Conservation (phyloP, 2,888 invertebrate species). For the Panopea generosa region DNA sequence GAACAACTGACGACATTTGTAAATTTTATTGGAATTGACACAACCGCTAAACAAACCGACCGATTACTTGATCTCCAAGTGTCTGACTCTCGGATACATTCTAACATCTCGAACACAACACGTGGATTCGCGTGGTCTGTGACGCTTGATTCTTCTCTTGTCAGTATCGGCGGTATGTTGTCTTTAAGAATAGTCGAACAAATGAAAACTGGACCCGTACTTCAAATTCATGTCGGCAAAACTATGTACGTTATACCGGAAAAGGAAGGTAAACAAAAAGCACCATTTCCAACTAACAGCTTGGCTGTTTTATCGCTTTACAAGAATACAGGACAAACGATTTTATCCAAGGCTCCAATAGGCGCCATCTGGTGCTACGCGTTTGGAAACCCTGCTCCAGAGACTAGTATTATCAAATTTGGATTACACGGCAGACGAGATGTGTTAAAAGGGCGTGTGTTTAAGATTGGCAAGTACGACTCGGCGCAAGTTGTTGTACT, state of each 20-base stretch:
- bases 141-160: constrained; percentile 38
- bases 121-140: constrained; percentile 51
- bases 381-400: constrained; percentile 59
- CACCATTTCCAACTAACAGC: constrained; percentile 47
- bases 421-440: constrained; percentile 16
- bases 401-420: constrained; percentile 39
- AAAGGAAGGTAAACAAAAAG: constrained; percentile 19
- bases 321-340: constrained; percentile 32
- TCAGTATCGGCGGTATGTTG: constrained; percentile 50
- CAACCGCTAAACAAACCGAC: constrained; percentile 27
- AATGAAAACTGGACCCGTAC: constrained; percentile 38
- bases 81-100: constrained; percentile 29
- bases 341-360: constrained; percentile 38
- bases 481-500: constrained; percentile 54
- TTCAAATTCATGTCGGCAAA: constrained; percentile 59
- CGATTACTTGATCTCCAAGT: constrained; percentile 43
- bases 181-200: constrained; percentile 49
- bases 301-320: constrained; percentile 50
- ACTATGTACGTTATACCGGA: constrained; percentile 57
- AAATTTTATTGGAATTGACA: constrained; percentile 59
- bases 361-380: constrained; percentile 63
- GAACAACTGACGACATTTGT: constrained; percentile 50
- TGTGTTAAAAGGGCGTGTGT: constrained; percentile 40
- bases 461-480: constrained; percentile 52
- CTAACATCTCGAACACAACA: constrained; percentile 30